Conservation (phyloP, 2,888 invertebrate genomes). For the Abrostola tripartita region DNA sequence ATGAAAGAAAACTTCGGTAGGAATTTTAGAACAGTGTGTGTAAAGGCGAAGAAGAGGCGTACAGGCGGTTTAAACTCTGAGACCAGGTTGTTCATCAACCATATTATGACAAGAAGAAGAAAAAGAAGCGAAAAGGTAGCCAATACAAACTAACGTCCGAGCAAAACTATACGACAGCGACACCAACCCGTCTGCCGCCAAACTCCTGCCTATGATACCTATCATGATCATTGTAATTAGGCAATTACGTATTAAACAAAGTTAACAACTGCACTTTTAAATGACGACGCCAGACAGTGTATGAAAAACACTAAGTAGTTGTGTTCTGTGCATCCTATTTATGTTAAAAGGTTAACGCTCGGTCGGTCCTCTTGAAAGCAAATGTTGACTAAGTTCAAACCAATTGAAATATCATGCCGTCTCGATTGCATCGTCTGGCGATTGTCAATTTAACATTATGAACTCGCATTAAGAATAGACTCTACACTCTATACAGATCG, state of each 20-base stretch:
- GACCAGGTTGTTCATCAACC: no score
- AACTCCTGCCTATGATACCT: neutral
- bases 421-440: conserved; percentile 18
- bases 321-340: conserved; percentile 6
- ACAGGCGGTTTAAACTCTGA: no score
- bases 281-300: neutral
- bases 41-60: no score
- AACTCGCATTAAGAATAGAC: neutral
- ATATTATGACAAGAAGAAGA: no score
- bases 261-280: neutral
- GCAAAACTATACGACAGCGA: no score
- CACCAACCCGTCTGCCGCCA: no score
- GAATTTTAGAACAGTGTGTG: no score
- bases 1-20: no score
- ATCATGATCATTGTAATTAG: neutral
- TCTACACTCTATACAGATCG: no score
- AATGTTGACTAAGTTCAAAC: conserved; percentile 42
- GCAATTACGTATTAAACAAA: neutral
- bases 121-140: no score
- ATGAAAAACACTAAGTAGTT: neutral
- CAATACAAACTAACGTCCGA: no score
- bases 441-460: conserved; percentile 21
- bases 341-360: conserved; percentile 36
- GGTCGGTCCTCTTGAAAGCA: conserved; percentile 17
- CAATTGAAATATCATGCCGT: conserved; percentile 29